Evolutionary conservation across 2,888 invertebrate genomes (phyloP).

Genomic region (Idaea aversata): DNA sequence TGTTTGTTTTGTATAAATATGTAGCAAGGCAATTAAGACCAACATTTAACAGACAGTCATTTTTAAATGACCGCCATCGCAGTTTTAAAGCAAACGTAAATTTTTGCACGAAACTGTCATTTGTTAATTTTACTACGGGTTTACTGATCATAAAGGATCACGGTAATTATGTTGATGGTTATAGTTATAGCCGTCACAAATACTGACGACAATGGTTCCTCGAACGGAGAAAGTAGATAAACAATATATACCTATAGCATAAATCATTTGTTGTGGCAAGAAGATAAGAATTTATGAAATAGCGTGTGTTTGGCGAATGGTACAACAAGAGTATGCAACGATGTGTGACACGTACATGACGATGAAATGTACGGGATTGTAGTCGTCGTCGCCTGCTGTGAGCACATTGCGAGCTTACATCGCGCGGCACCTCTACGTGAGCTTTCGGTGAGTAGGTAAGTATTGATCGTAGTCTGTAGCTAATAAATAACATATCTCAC

Average conservation of each 20-base stretch:
- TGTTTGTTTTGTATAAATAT: background rate
- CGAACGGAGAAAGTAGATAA: constrained; percentile 61
- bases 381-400: constrained; percentile 40
- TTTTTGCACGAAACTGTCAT: constrained; percentile 24
- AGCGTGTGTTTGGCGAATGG: constrained; percentile 51
- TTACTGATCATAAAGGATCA: constrained; percentile 32
- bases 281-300: constrained; percentile 69
- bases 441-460: background rate
- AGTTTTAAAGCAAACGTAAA: constrained; percentile 20
- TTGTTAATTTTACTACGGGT: constrained; percentile 31
- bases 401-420: constrained; percentile 25
- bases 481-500: background rate
- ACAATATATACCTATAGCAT: constrained; percentile 40
- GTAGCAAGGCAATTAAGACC: background rate
- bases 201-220: constrained; percentile 57
- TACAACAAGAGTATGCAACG: constrained; percentile 51
- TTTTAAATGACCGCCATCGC: constrained; percentile 13
- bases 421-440: background rate
- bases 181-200: constrained; percentile 54
- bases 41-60: constrained; percentile 8
- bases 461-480: background rate
- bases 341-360: constrained; percentile 49
- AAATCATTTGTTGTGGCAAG: constrained; percentile 67
- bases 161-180: constrained; percentile 46
- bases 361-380: constrained; percentile 35